Conservation (phyloP, 2,888 invertebrate species). For the Polymixis lichenea region DNA sequence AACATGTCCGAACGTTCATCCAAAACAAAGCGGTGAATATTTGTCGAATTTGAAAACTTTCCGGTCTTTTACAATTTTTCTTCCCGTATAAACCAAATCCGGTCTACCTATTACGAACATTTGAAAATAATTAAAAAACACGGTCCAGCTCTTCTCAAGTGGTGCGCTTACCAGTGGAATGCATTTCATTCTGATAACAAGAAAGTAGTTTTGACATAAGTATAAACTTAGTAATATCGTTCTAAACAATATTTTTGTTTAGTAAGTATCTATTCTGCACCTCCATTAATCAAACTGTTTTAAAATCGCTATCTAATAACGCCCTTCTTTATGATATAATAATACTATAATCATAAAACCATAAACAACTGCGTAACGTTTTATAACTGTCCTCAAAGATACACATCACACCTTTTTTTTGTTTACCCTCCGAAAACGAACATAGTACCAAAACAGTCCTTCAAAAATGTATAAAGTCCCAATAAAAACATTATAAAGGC, state of each 20-base stretch:
- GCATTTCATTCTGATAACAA: too few relatives aligned
- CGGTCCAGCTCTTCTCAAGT: neutral
- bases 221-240: neutral
- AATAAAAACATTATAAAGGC: slow-evolving; percentile 75
- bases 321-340: slow-evolving; percentile 20
- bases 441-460: slow-evolving; percentile 61
- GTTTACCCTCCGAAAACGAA: slow-evolving; percentile 56
- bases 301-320: neutral
- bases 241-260: neutral
- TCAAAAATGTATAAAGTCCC: slow-evolving; percentile 76
- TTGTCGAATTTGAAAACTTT: neutral
- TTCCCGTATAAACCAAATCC: accelerated
- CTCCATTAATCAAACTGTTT: neutral
- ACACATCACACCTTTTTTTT: slow-evolving; percentile 59
- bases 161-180: too few relatives aligned
- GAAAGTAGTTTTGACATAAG: neutral
- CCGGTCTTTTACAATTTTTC: neutral
- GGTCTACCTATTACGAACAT: neutral
- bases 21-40: too few relatives aligned
- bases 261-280: neutral
- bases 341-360: slow-evolving; percentile 40
- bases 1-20: neutral
- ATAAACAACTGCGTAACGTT: slow-evolving; percentile 44
- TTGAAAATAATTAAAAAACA: too few relatives aligned
- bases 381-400: slow-evolving; percentile 50